phyloP scores from a whole-genome alignment of 1,140 invertebrate genomes.

The Pogonus chalceus region DNA sequence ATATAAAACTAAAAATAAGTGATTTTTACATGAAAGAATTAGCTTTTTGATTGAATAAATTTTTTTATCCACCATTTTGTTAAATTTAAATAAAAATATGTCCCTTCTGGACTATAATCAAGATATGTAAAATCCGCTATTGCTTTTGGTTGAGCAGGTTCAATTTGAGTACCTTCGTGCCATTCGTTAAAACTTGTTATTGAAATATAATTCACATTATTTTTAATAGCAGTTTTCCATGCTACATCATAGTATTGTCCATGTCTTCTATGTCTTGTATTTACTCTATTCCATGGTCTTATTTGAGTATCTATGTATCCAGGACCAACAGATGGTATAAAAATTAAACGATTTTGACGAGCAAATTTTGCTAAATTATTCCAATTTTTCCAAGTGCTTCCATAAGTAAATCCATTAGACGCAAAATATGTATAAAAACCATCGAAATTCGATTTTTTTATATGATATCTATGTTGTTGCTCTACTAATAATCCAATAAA shows the following conservation, averaged over 20 bases:
- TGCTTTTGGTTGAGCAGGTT: constrained; percentile 43
- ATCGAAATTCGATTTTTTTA: constrained; percentile 48
- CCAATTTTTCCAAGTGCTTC: constrained; percentile 56
- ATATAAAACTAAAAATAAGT: no score
- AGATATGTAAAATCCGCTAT: constrained; percentile 39
- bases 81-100: constrained; percentile 47
- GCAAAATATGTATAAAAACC: constrained; percentile 54
- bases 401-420: constrained; percentile 47
- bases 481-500: constrained; percentile 44
- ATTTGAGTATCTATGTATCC: constrained; percentile 48
- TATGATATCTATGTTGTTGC: constrained; percentile 36
- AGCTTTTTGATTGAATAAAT: constrained; percentile 29
- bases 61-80: constrained; percentile 48
- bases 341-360: constrained; percentile 42
- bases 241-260: constrained; percentile 47
- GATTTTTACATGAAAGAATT: no score
- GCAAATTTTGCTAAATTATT: constrained; percentile 45
- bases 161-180: constrained; percentile 52
- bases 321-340: constrained; percentile 49
- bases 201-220: constrained; percentile 40
- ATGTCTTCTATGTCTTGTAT: constrained; percentile 44
- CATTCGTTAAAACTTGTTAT: constrained; percentile 53
- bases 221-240: constrained; percentile 43
- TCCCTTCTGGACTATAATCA: constrained; percentile 47
- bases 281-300: constrained; percentile 43